Percentiles rank a stretch among this genome's conserved stretches.
Evolutionary conservation across 1,140 invertebrate species (phyloP).

Genomic region (Sitodiplosis mosellana): DNA sequence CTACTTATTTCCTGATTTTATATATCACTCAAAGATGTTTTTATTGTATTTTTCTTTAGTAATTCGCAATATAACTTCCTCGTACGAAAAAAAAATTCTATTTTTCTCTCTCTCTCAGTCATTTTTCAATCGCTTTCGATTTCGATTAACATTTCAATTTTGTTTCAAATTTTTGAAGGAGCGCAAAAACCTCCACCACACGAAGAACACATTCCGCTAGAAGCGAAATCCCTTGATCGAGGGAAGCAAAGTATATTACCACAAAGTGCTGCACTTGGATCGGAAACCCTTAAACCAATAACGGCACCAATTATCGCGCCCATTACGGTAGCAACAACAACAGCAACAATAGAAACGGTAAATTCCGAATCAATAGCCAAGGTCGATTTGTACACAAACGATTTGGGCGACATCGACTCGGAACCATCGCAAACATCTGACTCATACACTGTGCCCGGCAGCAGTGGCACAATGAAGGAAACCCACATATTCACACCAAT

Average conservation of each 20-base stretch:
- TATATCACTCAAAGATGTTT: no score
- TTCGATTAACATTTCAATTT: constrained; percentile 6
- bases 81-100: no score
- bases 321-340: constrained; percentile 1
- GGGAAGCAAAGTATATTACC: not conserved
- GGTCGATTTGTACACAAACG: not conserved
- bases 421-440: not conserved
- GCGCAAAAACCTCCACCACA: constrained; percentile 5
- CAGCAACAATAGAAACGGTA: not conserved
- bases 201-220: constrained; percentile 12
- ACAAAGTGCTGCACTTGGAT: not conserved
- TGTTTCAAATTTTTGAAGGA: not conserved
- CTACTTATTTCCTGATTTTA: no score
- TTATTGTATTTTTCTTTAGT: no score
- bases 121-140: constrained; percentile 8
- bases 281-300: no score
- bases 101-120: not conserved
- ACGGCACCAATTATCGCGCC: constrained; percentile 13
- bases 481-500: constrained; percentile 23
- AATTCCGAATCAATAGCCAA: not conserved
- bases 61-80: no score
- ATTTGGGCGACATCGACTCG: not conserved
- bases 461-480: constrained; percentile 13
- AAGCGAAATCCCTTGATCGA: not conserved
- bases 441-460: constrained; percentile 13